Evolutionary conservation across 2,113 vertebrate species (phyloP), one percentile per base, ranked within the genome.

Genomic region (Corvus hawaiiensis): DNA sequence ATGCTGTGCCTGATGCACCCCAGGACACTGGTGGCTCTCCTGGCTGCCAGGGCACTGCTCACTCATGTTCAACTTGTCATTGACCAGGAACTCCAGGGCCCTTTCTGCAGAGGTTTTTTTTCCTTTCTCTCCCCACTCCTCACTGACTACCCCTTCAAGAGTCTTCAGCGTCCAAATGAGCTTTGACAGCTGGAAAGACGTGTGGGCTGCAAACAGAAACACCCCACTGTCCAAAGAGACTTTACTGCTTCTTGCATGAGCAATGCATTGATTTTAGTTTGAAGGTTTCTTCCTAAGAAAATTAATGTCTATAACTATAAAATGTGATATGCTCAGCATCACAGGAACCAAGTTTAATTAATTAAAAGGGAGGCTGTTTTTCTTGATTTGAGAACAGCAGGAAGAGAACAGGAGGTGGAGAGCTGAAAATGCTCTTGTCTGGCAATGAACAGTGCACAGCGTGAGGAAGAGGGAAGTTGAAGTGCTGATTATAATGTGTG

Each of bases 11-110:
- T 58, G 76, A 49, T 49, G 49, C 13, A 0, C 13, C n/a, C 26
- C 58, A 64, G 59, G 76, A 27, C 26, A 37, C 0, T 1, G 4
- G 16, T 19, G 14, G 10, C 17, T 10, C 28, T 49, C 30, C 51
- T 64, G n/a, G 43, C 35, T 80, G 35, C 26, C 59, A 58, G 51
- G 26, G 32, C 32, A 28, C 32, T 81, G 68, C 10, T 4, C 33
- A 0, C 12, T 44, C 4, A 4, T 7, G 1, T 5, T 46, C 46
- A 39, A 0, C 5, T 26, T 46, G 10, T 0, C 13, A 39, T 15
- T 0, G 0, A 26, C 33, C 16, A n/a, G 46, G 23, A 62, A 0
- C 1, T 2, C 9, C 20, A 61, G 20, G 15, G 4, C 13, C 26
- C 12, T 69, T 83, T 43, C 26, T 51, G 30, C 18, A 68, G 39